Conservation (phyloP, 2,888 invertebrate genomes). For the Drosophila imparisetae region DNA sequence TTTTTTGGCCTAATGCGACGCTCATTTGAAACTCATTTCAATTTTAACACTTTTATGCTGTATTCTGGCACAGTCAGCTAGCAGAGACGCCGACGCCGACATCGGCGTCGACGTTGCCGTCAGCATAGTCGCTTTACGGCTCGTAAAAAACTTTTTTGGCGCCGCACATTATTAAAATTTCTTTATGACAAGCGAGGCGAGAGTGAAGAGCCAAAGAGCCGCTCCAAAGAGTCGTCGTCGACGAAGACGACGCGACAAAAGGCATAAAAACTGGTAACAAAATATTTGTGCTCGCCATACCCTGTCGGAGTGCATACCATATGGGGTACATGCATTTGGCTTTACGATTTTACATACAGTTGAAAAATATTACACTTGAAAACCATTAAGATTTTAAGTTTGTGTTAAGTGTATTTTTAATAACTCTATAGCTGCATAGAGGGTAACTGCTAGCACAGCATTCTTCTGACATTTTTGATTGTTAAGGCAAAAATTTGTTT, state of each 20-base stretch:
- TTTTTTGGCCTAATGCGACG: slow-evolving; percentile 49
- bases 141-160: slow-evolving; percentile 78
- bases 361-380: background rate
- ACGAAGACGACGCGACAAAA: slow-evolving; percentile 73
- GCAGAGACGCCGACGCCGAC: slow-evolving; percentile 8
- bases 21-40: slow-evolving; percentile 76
- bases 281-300: slow-evolving; percentile 66
- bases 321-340: background rate
- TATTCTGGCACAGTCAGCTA: slow-evolving; percentile 14
- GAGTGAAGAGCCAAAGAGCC: slow-evolving; percentile 45
- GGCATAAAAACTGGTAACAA: slow-evolving; percentile 79
- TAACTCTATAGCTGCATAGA: background rate
- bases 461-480: background rate
- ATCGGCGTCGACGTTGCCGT: slow-evolving; percentile 9
- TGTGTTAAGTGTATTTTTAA: background rate
- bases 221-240: slow-evolving; percentile 57
- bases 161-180: slow-evolving; percentile 82
- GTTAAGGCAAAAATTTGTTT: slow-evolving; percentile 71
- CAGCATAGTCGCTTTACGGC: slow-evolving; percentile 51
- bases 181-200: slow-evolving; percentile 73
- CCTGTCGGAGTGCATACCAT: background rate
- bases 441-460: slow-evolving; percentile 12
- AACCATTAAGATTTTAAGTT: background rate
- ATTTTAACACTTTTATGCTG: slow-evolving; percentile 76
- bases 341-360: background rate